Conservation (phyloP, 1,140 invertebrate genomes). For the Euwallacea similis region DNA sequence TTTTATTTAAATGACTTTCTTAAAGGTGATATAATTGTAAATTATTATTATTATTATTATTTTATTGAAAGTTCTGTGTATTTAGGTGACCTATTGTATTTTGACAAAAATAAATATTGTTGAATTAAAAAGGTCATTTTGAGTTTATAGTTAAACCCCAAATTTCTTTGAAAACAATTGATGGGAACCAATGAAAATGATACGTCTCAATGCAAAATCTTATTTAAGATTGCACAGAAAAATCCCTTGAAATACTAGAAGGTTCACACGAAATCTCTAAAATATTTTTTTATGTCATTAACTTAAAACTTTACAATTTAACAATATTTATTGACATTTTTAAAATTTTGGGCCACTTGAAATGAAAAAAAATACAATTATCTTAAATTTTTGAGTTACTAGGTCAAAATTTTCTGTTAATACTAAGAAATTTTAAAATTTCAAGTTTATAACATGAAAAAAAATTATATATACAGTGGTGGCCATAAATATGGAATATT, state of each 20-base stretch:
- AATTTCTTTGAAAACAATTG: background rate
- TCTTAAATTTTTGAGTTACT: background rate
- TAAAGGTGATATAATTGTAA: background rate
- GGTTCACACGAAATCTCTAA: background rate
- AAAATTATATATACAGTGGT: no score
- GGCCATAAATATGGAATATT: no score
- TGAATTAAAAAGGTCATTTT: background rate
- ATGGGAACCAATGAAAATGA: background rate
- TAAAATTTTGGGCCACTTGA: background rate
- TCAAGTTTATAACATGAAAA: background rate
- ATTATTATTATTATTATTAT: background rate
- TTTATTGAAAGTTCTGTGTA: background rate
- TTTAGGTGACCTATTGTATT: background rate
- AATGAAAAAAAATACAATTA: background rate
- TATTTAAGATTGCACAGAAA: background rate
- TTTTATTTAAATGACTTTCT: background rate
- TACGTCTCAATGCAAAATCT: background rate
- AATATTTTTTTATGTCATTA: background rate
- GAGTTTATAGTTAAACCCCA: no score
- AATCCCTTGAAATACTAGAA: background rate
- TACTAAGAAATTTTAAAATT: background rate
- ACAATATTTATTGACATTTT: background rate
- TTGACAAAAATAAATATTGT: constrained; percentile 6
- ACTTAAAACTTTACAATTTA: background rate
- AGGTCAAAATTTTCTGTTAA: background rate